A percentile compares a stretch with the other conserved stretches of the same genome.
Evolutionary conservation across 2,113 vertebrate genomes (phyloP).

Genomic region (Hipposideros armiger): DNA sequence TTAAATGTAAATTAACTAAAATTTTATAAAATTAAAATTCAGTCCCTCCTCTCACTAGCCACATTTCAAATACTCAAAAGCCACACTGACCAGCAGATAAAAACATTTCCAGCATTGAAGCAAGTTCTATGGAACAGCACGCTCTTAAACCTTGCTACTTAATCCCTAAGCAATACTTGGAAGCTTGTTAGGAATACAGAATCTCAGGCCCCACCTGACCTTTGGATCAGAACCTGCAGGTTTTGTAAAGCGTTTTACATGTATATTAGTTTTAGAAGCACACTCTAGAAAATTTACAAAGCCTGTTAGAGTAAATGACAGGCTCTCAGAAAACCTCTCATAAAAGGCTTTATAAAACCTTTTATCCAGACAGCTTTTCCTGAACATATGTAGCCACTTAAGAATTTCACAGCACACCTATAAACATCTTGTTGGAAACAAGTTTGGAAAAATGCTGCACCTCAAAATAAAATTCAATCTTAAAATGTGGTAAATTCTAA

Average conservation of each 20-base stretch:
- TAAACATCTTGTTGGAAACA: background rate
- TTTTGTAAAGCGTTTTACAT: background rate
- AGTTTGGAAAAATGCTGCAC: background rate
- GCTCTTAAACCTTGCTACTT: background rate
- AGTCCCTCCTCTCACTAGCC: background rate
- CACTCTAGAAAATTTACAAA: constrained; percentile 4
- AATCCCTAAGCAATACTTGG: background rate
- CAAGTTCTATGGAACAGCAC: background rate
- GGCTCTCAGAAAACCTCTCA: background rate
- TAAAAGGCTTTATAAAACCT: background rate
- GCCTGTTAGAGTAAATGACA: background rate
- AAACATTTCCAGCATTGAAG: background rate
- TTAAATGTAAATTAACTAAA: constrained; percentile 21
- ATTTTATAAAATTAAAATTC: background rate
- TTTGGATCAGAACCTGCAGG: background rate
- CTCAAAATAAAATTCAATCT: background rate
- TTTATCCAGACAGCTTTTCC: constrained; percentile 3
- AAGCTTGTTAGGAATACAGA: background rate
- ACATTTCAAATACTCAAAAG: background rate
- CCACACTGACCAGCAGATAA: background rate
- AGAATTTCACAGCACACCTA: background rate
- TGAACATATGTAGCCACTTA: background rate
- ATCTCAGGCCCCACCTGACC: background rate
- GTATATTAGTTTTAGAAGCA: background rate
- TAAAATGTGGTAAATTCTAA: constrained; percentile 19